A percentile compares a stretch with the other conserved stretches of the same genome.
These are phyloP conservation scores for Channa argus DNA, from an alignment of 2,113 vertebrate genomes.

Conservation along the genomic window DNA sequence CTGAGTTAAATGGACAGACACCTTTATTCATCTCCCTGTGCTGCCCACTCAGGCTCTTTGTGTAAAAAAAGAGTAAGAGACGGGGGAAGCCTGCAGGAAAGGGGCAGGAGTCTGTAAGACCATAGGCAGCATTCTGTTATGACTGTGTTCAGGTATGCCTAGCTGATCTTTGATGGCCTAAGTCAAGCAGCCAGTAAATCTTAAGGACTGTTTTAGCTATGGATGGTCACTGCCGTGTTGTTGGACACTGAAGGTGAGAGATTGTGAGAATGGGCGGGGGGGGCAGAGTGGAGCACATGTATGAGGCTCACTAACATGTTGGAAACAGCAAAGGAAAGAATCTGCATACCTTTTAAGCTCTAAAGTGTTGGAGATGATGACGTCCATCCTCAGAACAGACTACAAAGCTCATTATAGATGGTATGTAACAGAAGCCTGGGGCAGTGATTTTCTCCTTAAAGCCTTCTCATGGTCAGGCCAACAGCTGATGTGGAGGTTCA, in stretches of 20 bases:
- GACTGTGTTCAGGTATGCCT: conserved; percentile 66
- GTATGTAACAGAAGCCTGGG: conserved; percentile 28
- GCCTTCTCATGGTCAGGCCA: conserved; percentile 1
- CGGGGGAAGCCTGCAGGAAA: conserved; percentile 3
- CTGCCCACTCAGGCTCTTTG: conserved; percentile 43
- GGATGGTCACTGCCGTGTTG: conserved; percentile 22
- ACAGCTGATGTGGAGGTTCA: not conserved
- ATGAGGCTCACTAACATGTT: conserved; percentile 24
- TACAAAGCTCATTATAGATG: conserved; percentile 32
- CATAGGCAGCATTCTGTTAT: conserved; percentile 56
- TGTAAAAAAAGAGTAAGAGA: conserved; percentile 4
- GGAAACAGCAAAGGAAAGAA: conserved; percentile 57
- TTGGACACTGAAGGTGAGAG: conserved; percentile 47
- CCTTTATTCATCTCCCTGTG: conserved; percentile 54
- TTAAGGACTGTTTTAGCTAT: conserved; percentile 40
- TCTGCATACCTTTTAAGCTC: conserved; percentile 55
- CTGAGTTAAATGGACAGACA: conserved; percentile 52
- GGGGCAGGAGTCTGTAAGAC: conserved; percentile 24
- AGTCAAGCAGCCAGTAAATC: conserved; percentile 56
- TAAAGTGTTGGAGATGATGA: conserved; percentile 28
- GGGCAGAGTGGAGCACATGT: conserved; percentile 47
- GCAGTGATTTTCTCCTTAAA: not conserved
- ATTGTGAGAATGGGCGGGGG: conserved; percentile 22
- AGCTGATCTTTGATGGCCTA: conserved; percentile 53
- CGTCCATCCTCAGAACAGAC: conserved; percentile 41